Evolutionary conservation across 2,797 vertebrate species (phyloP), one percentile per base, ranked within the genome.

Genomic region (Phrynocephalus vlangalii): DNA sequence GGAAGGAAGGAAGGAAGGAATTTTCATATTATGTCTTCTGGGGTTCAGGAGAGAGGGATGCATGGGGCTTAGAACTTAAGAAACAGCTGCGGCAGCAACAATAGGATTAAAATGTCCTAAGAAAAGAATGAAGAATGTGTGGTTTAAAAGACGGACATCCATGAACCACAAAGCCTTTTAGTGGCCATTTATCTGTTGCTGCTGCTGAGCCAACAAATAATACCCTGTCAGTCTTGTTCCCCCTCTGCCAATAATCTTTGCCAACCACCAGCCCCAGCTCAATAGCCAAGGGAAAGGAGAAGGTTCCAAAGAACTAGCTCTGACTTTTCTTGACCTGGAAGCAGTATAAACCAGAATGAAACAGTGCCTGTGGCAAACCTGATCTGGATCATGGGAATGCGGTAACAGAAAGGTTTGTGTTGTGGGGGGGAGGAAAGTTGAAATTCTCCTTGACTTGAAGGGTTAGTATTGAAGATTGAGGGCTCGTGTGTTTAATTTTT

Each of bases 81-180:
- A 52, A 86, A 89, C 7, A 88, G 48, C 26, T 10, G 50, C 44
- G 24, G 56, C n/a, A 7, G 82, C 77, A 67, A 33, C 82, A 77
- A 84, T n/a, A 5, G 86, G 87, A 93, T 85, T 10, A 0, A 86
- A 95, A 89, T 18, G 88, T 77, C 93, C 94, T 87, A 89, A 95
- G 95, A 94, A 93, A 56, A 86, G 87, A 90, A 94, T 96, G 94
- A 97, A 93, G 95, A 91, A 92, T 90, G 33, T 95, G 95, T 96
- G 95, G 96, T 96, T 93, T 91, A 93, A 84, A 94, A 80, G 91
- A 87, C 52, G 94, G 94, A 93, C 96, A 96, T 96, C 96, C 95
- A 89, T 87, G 96, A 97, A 97, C 96, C 97, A 97, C 97, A 97
- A 96, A 97, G 95, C 96, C 96, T 97, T 97, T 97, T 97, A 97